Base-by-base conservation (phyloP, 1,140 invertebrate species). In the Pristionchus pacificus region DNA sequence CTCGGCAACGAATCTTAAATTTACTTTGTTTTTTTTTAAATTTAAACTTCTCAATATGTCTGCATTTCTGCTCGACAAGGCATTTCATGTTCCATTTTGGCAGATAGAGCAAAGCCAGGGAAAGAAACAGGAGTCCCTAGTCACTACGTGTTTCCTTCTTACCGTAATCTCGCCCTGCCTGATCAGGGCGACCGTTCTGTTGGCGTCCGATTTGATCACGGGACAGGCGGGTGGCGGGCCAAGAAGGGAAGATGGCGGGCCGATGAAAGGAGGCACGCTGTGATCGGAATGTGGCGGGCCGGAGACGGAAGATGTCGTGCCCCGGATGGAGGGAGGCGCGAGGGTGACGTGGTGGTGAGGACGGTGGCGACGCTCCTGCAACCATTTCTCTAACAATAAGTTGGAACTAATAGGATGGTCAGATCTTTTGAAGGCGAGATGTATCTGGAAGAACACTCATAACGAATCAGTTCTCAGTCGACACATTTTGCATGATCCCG, bases 1-100 rank as follows among this genome's bases (percentile, higher is more conserved):
- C 76, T 32, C 74, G 67, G 70, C 77, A 77, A 78, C 78, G 65
- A 28, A 78, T 74, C 73, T 77, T 65, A 29, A 73, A 49, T 49
- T 49, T 6, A 10, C 19, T 6, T 49, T 49, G 38, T 6, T 6
- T 49, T 6, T n/a, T n/a, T n/a, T n/a, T n/a, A n/a, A n/a, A n/a
- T n/a, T 72, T 28, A 65, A 6, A 32, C 13, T 28, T 65, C 3
- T 13, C n/a, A 61, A 28, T 10, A 61, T 14, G 14, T 10, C 10
- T 28, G 6, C 62, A 27, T 14, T 32, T 28, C 3, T 14, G 14
- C 29, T 3, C 10, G 3, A 19, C 10, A 69, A 69, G 32, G 61
- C 58, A 60, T 29, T 58, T 66, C 57, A 66, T 66, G 65, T 57
- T 69, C 59, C 58, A 25, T 27, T 57, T 33, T 60, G 38, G 15